Percentiles rank a stretch among this genome's conserved stretches.
Evolutionary conservation across 2,888 invertebrate species (phyloP).

Genomic region (Mystacides longicornis): DNA sequence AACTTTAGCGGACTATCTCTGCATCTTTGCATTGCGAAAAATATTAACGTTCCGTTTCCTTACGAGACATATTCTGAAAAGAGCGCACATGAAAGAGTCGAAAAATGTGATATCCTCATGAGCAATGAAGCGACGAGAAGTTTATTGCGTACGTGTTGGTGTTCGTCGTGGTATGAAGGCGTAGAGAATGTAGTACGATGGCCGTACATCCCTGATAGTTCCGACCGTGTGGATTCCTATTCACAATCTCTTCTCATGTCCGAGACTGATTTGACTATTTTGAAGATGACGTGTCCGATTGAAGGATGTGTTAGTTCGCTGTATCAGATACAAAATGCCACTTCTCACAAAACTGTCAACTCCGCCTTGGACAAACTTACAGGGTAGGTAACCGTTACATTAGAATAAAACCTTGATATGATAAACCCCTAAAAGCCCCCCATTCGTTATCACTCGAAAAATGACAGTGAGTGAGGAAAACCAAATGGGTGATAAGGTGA

Average conservation of each 20-base stretch:
- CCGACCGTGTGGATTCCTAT: conserved; percentile 28
- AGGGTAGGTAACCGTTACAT: conserved; percentile 46
- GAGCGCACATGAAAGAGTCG: conserved; percentile 36
- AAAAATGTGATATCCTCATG: conserved; percentile 30
- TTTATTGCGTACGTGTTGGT: conserved; percentile 40
- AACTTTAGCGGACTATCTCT: conserved; percentile 36
- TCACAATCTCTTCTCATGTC: conserved; percentile 32
- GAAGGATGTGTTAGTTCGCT: conserved; percentile 48
- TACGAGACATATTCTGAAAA: conserved; percentile 42
- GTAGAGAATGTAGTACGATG: conserved; percentile 33
- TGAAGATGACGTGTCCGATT: conserved; percentile 48
- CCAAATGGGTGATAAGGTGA: too few relatives aligned
- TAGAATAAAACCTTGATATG: too few relatives aligned
- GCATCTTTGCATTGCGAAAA: conserved; percentile 38
- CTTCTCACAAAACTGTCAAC: conserved; percentile 50
- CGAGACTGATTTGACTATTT: conserved; percentile 40
- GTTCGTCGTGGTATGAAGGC: conserved; percentile 36
- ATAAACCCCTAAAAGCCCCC: too few relatives aligned
- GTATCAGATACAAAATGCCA: conserved; percentile 55
- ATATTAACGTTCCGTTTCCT: conserved; percentile 42
- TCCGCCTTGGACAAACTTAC: conserved; percentile 49
- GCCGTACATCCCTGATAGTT: conserved; percentile 27
- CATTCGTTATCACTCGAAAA: too few relatives aligned
- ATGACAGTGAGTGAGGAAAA: too few relatives aligned
- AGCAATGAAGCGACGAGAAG: conserved; percentile 34